Base-by-base conservation (phyloP, 2,888 invertebrate genomes). In the Elysia crispata region DNA sequence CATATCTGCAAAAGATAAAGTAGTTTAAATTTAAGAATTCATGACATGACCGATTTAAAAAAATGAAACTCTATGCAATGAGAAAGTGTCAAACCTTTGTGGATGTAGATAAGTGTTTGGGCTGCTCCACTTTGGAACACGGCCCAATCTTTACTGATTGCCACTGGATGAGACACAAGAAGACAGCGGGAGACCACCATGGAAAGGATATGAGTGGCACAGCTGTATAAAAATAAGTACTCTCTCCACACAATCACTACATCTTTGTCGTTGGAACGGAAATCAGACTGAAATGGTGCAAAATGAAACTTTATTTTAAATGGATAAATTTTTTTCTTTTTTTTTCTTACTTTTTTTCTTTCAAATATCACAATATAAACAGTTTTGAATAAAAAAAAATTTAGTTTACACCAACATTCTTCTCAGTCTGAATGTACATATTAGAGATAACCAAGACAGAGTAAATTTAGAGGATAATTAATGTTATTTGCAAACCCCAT, bases 91-190 rank as follows among this genome's bases (percentile, higher is more conserved):
- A 13, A 41, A 77, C 77, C 77, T 77, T 69, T 54, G 28, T 25
- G 15, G 25, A 75, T 73, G 20, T 60, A 69, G 41, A 89, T 86
- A 18, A 85, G 79, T 15, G 87, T 89, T 77, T 88, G 86, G 3
- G 87, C 86, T 25, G 87, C 86, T 23, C 89, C 89, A 82, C 84
- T 86, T 78, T 89, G 87, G 72, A 87, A 86, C 6, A 88, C 87
- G 74, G 86, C 84, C n/a, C 88, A 87, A 60, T 84, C 83, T 60
- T 79, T 77, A 0, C 84, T 84, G 41, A 88, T 72, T 23, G 86
- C 70, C 25, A 87, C 49, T 8, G 84, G 75, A 20, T 82, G 83
- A 1, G 87, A 85, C 84, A 86, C 87, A 33, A 81, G 79, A 67
- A 83, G 81, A 8, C 84, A 83, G 75, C 83, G 83, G 15, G 86